A percentile compares a stretch with the other conserved stretches of the same genome.
These are phyloP conservation scores for Blastobasis lacticolella DNA, from an alignment of 2,888 invertebrate genomes.

Conservation along the genomic window DNA sequence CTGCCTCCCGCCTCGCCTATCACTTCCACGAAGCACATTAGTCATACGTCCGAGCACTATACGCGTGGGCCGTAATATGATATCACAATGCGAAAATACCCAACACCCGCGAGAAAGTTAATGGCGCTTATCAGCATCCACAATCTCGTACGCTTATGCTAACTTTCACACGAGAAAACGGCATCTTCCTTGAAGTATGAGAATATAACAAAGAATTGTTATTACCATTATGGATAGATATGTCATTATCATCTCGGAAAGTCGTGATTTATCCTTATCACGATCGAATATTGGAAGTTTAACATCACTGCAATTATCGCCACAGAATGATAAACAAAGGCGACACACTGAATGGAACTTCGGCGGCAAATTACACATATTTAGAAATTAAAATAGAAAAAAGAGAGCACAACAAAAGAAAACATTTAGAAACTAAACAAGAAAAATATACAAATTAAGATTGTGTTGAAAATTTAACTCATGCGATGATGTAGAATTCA, in stretches of 20 bases:
- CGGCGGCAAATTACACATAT: conserved; percentile 93
- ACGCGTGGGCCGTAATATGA: conserved; percentile 75
- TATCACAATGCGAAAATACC: conserved; percentile 76
- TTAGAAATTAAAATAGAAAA: conserved; percentile 75
- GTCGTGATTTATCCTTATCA: conserved; percentile 80
- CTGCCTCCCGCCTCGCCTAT: conserved; percentile 60
- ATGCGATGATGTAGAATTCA: conserved; percentile 73
- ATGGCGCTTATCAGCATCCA: conserved; percentile 76
- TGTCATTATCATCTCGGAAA: conserved; percentile 83
- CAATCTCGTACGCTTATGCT: conserved; percentile 70
- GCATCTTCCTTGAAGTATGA: conserved; percentile 34
- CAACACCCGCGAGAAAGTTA: conserved; percentile 76
- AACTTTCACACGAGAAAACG: conserved; percentile 73
- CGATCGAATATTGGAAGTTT: conserved; percentile 85
- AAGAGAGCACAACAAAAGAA: conserved; percentile 66
- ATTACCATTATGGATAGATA: conserved; percentile 87
- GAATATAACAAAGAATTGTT: conserved; percentile 37
- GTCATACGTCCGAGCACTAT: conserved; percentile 67
- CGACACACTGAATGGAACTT: conserved; percentile 95
- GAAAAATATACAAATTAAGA: conserved; percentile 67
- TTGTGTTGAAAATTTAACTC: conserved; percentile 69
- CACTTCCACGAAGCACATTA: conserved; percentile 71
- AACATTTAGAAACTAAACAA: conserved; percentile 71
- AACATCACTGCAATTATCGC: conserved; percentile 81
- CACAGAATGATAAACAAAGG: conserved; percentile 90